Evolutionary conservation across 1,140 invertebrate species (phyloP), one percentile per base, ranked within the genome.

Genomic region (Heliconius himera): DNA sequence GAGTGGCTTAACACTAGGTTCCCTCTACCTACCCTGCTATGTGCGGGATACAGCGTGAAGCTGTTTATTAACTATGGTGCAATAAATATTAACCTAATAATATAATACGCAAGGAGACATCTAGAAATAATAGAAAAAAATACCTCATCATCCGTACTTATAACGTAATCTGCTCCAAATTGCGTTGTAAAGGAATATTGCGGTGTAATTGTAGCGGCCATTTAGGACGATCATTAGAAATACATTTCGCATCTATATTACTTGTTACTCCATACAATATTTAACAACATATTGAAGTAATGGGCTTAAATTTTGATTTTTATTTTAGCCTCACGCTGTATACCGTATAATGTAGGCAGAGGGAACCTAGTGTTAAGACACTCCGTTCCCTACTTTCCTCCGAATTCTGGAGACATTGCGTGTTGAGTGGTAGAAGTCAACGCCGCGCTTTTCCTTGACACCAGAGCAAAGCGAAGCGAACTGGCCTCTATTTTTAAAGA

Each of bases 151-250:
- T n/a, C 3, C 11, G 1, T 29, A 29, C 4, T 1, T 46, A 46
- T 46, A 66, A 29, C 26, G 22, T 66, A 66, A 26, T 26, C 11
- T 22, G 13, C 60, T 29, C 60, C 60, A 66, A 66, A 66, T 66
- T 66, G 13, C 60, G 26, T 16, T 66, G 60, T 66, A 1, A 26
- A 66, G 60, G 26, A 66, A 8, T 56, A 56, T 66, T 66, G 60
- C 60, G 22, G 60, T n/a, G 22, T 66, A 66, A 66, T 66, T 66
- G 22, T 26, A 29, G 60, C 13, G 29, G 11, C 11, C 60, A 66
- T 66, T 26, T 66, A 66, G 26, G 60, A 66, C 60, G 60, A 66
- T 66, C 60, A 29, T 66, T 66, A 66, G 22, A 66, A 26, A 13
- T 66, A 26, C 22, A 66, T 26, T 22, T 46, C 11, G 41, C 0